Evolutionary conservation across 2,113 vertebrate genomes (phyloP), one percentile per base, ranked within the genome.

Genomic region (Coregonus clupeaformis): DNA sequence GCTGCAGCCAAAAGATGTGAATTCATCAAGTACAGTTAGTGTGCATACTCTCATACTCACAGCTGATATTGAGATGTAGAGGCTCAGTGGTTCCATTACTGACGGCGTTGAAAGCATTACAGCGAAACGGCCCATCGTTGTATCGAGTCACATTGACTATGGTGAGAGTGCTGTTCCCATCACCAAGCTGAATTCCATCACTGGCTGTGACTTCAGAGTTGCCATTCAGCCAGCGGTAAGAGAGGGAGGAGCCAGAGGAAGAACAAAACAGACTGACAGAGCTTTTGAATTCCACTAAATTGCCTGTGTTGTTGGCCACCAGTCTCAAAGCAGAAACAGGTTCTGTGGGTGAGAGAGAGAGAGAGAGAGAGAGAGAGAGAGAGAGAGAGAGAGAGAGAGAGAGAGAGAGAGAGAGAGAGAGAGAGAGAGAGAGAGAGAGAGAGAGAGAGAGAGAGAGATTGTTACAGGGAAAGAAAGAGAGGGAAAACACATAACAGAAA

Each of bases 121-220:
- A 92, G 7, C 36, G 81, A 79, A 91, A 87, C 0, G 86, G 88
- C 16, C 89, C 87, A 4, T 65, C 71, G 73, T 90, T 87, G 16
- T 84, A 82, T 70, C 90, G 86, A 25, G 67, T 88, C 65, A 90
- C 70, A 1, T 71, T 88, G 52, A 74, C 6, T 22, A 91, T 71
- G 1, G 66, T 81, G 52, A 91, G 87, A 22, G 82, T 85, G 60
- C 78, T 49, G 52, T 72, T 79, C 70, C 66, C 86, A 12, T 87
- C 68, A 11, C 76, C 72, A 80, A 91, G 68, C 24, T 72, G 79
- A 78, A 88, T 81, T 68, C 87, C 73, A 24, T 69, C 65, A 13
- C 63, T 55, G 68, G 69, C 60, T 67, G 64, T 77, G n/a, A 90
- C 67, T 75, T 80, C 81, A 29, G 82, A 82, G 82, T 83, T 87